Evolutionary conservation across 1,140 invertebrate species (phyloP).

Genomic region (Cyclargus thomasi): DNA sequence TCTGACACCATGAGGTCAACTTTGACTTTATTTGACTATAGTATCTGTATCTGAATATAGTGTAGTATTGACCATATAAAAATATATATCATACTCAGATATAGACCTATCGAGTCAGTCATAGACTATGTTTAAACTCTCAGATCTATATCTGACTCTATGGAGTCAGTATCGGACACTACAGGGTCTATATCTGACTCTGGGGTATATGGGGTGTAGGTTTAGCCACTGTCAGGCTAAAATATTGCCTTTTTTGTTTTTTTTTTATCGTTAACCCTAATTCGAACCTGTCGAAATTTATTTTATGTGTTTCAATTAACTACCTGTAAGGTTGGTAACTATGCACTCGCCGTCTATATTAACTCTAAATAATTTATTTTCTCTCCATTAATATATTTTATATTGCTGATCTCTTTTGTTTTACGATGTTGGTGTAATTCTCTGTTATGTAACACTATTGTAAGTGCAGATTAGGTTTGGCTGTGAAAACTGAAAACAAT

Average conservation of each 20-base stretch:
- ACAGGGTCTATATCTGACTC: too few species aligned
- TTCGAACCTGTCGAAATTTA: slow-evolving; percentile 3
- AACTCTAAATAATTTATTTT: slow-evolving; percentile 3
- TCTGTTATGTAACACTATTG: neutral
- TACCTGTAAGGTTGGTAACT: slow-evolving; percentile 14
- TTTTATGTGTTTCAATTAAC: slow-evolving; percentile 5
- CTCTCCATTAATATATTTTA: neutral
- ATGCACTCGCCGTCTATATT: slow-evolving; percentile 10
- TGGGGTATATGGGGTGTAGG: neutral
- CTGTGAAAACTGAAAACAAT: too few species aligned
- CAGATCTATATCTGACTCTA: too few species aligned
- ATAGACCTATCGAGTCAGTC: too few species aligned
- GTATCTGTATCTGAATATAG: too few species aligned
- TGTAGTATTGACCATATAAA: too few species aligned
- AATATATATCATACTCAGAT: too few species aligned
- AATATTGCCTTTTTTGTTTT: neutral
- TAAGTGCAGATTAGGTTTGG: neutral
- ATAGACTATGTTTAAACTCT: too few species aligned
- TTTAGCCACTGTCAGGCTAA: neutral
- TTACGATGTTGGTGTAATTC: neutral
- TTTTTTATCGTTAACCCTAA: slow-evolving; percentile 8
- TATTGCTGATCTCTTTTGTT: neutral
- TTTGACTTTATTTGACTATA: too few species aligned
- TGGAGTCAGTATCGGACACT: too few species aligned
- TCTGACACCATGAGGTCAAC: too few species aligned